These are phyloP conservation scores for Sphaerodactylus townsendi DNA, from an alignment of 2,113 vertebrate species.

Conservation along the genomic window DNA sequence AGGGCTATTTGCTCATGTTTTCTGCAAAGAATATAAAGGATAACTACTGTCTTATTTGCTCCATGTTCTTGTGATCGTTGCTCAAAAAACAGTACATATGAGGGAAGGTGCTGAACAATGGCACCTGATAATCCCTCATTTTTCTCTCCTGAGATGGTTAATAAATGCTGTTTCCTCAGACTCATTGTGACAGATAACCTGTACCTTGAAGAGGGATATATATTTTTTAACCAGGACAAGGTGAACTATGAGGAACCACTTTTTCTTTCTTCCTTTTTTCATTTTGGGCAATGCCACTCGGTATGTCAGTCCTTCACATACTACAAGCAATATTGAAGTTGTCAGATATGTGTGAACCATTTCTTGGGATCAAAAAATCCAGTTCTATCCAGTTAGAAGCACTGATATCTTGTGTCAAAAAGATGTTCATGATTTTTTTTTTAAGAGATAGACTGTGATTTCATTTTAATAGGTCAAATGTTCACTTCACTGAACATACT, in stretches of 20 bases:
- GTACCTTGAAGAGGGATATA: background rate
- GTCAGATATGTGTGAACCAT: slow-evolving; percentile 37
- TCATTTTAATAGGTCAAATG: slow-evolving; percentile 45
- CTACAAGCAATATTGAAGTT: slow-evolving; percentile 59
- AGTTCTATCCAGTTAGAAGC: slow-evolving; percentile 49
- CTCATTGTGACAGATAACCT: background rate
- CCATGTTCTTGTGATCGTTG: background rate
- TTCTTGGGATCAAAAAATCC: slow-evolving; percentile 54
- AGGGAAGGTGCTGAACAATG: background rate
- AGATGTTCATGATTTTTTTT: slow-evolving; percentile 53
- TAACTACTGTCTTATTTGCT: background rate
- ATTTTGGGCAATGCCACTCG: slow-evolving; percentile 51
- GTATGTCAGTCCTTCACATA: slow-evolving; percentile 44
- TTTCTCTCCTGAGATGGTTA: background rate
- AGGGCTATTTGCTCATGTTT: background rate
- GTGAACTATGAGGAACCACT: too few species aligned
- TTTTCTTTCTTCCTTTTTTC: slow-evolving; percentile 18
- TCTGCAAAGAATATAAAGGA: background rate
- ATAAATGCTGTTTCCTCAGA: background rate
- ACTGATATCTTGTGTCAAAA: slow-evolving; percentile 47
- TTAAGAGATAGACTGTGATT: slow-evolving; percentile 50
- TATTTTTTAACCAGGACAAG: background rate
- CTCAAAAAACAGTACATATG: background rate
- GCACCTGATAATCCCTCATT: background rate
- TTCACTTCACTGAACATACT: slow-evolving; percentile 19